These are phyloP conservation scores for Acrobasis repandana DNA, from an alignment of 2,888 invertebrate species.

Conservation along the genomic window DNA sequence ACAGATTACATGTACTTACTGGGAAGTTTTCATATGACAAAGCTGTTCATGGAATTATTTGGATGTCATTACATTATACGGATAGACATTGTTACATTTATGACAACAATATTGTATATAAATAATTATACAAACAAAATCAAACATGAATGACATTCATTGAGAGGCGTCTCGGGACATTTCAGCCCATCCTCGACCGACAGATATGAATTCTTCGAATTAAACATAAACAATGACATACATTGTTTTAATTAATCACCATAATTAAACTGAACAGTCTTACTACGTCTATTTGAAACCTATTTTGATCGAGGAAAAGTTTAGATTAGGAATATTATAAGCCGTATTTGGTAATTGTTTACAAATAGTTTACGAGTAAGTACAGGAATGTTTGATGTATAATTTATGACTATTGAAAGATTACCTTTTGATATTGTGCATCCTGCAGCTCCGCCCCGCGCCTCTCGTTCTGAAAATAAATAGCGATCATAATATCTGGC, in stretches of 20 bases:
- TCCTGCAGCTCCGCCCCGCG: slow-evolving; percentile 45
- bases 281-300: no score
- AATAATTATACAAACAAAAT: no score
- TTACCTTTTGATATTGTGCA: not conserved
- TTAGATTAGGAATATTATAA: not conserved
- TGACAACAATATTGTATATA: no score
- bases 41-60: not conserved
- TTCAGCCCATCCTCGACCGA: no score
- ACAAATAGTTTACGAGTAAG: not conserved
- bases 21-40: no score
- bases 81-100: not conserved
- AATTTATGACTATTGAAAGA: not conserved
- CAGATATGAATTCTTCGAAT: no score
- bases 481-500: slow-evolving; percentile 67
- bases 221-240: not conserved
- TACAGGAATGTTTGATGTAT: not conserved
- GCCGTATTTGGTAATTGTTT: not conserved
- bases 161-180: no score
- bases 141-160: no score
- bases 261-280: not conserved
- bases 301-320: no score
- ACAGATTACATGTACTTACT: no score
- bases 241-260: not conserved
- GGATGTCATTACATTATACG: not conserved
- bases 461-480: slow-evolving; percentile 57